phyloP scores from a whole-genome alignment of 2,888 invertebrate species.

The Rhagonycha lutea region DNA sequence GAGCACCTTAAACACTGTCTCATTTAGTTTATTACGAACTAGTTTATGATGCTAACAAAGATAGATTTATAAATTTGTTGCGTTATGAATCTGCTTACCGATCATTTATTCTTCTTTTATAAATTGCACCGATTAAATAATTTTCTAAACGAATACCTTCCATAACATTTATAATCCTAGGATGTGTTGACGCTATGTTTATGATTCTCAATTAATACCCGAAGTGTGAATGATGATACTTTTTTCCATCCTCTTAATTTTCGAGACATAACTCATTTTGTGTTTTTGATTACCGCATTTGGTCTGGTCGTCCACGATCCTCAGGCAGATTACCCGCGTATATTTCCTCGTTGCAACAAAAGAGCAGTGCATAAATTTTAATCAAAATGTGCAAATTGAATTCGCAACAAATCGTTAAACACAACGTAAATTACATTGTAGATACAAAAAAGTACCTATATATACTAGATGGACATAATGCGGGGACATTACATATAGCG shows the following conservation, averaged over 20 bases:
- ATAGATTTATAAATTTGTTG: slow-evolving; percentile 32
- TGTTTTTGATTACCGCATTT: neutral
- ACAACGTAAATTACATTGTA: slow-evolving; percentile 1
- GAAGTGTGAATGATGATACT: slow-evolving; percentile 9
- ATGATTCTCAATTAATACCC: slow-evolving; percentile 17
- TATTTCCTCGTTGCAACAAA: neutral
- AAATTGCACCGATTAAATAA: slow-evolving; percentile 24
- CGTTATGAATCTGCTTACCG: slow-evolving; percentile 21
- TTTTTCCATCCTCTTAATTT: neutral
- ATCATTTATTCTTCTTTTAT: slow-evolving; percentile 23
- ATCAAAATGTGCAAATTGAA: slow-evolving; percentile 2
- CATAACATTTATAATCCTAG: slow-evolving; percentile 10
- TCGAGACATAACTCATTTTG: neutral
- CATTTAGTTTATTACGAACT: slow-evolving; percentile 45
- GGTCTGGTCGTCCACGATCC: neutral
- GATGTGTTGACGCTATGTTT: slow-evolving; percentile 23
- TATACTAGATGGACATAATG: neutral
- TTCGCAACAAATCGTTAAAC: neutral
- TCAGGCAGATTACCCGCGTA: neutral
- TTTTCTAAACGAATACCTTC: slow-evolving; percentile 12
- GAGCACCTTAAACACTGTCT: slow-evolving; percentile 46
- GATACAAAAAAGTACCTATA: slow-evolving; percentile 9
- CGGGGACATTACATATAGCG: neutral
- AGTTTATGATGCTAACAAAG: slow-evolving; percentile 30
- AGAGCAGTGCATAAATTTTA: neutral